These are phyloP conservation scores for Hyles vespertilio DNA, from an alignment of 1,140 invertebrate genomes.

Conservation along the genomic window DNA sequence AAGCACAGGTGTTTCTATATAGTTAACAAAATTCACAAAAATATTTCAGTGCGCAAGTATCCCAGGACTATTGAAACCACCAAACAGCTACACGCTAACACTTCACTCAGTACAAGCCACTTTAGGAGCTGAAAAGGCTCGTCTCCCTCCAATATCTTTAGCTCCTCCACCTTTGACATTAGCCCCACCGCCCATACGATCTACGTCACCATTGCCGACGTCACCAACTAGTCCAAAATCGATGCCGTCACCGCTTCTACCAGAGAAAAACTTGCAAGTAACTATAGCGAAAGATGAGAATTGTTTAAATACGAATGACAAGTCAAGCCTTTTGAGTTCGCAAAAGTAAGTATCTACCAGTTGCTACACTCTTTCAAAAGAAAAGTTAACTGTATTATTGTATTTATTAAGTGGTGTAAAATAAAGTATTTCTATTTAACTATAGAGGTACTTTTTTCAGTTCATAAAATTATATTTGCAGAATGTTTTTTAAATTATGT, in stretches of 20 bases:
- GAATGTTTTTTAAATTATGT: too few relatives aligned
- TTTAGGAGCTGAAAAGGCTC: slow-evolving; percentile 60
- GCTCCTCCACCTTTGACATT: slow-evolving; percentile 55
- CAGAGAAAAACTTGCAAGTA: slow-evolving; percentile 69
- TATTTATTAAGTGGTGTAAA: neutral
- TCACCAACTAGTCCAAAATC: slow-evolving; percentile 54
- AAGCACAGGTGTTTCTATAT: too few relatives aligned
- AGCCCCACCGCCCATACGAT: slow-evolving; percentile 47
- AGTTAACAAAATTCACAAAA: too few relatives aligned
- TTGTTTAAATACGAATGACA: slow-evolving; percentile 63
- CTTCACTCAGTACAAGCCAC: slow-evolving; percentile 66
- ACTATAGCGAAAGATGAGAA: slow-evolving; percentile 64
- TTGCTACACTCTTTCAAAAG: too few relatives aligned
- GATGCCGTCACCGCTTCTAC: slow-evolving; percentile 55
- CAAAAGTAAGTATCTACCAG: slow-evolving; percentile 55
- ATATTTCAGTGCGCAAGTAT: slow-evolving; percentile 73
- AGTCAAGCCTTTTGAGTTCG: slow-evolving; percentile 67
- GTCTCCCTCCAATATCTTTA: slow-evolving; percentile 56
- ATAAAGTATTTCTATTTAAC: too few relatives aligned
- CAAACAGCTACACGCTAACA: slow-evolving; percentile 73
- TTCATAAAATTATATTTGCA: too few relatives aligned
- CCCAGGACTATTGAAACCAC: slow-evolving; percentile 78
- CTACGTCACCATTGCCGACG: slow-evolving; percentile 38
- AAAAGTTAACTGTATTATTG: neutral
- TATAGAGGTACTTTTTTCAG: too few relatives aligned